Conservation (phyloP, 2,797 vertebrate species). For the Hapalemur alaotrensis region DNA sequence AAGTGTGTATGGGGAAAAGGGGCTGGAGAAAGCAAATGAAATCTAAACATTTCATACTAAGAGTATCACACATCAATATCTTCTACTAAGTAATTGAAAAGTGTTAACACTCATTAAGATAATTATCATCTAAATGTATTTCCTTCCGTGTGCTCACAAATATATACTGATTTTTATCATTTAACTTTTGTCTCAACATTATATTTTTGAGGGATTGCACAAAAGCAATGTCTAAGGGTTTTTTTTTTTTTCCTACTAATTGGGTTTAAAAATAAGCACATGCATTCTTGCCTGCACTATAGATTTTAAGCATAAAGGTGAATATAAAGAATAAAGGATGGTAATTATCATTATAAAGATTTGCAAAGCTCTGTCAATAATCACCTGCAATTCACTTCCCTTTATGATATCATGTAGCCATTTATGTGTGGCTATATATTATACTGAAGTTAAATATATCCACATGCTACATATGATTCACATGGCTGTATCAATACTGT, state of each 20-base stretch:
- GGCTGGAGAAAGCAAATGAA: background rate
- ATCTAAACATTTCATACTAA: background rate
- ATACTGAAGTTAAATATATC: background rate
- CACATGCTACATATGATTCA: background rate
- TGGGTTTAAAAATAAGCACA: background rate
- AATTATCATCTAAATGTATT: background rate
- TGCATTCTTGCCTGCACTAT: background rate
- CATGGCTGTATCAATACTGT: background rate
- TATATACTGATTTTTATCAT: background rate
- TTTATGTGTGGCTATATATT: background rate
- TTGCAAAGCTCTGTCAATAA: background rate
- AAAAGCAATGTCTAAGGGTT: background rate
- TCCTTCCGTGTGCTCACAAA: background rate
- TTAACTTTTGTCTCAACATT: background rate
- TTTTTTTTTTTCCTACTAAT: background rate
- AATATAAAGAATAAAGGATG: background rate
- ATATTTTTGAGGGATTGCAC: background rate
- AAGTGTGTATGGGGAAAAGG: background rate
- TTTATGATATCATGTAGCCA: background rate
- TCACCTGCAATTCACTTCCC: background rate
- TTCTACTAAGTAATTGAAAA: background rate
- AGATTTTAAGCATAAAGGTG: background rate
- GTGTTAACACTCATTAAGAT: background rate
- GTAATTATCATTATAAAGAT: background rate
- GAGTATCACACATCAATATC: background rate